Conservation (phyloP, 2,113 vertebrate genomes). For the Colius striatus region DNA sequence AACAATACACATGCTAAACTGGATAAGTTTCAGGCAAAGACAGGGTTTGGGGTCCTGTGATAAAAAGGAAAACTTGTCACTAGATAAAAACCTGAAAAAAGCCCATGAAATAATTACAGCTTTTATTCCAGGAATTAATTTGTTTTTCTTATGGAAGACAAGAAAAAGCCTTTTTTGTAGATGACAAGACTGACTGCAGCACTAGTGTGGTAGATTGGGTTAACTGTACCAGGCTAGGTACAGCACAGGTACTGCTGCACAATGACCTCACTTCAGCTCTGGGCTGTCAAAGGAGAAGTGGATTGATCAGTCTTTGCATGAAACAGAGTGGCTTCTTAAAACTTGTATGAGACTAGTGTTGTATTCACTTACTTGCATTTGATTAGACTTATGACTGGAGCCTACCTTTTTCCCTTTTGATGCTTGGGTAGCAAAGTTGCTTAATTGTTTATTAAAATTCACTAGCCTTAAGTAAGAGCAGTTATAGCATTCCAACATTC, state of each 20-base stretch:
- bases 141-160: background rate
- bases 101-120: background rate
- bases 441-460: background rate
- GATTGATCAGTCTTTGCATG: background rate
- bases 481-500: background rate
- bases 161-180: background rate
- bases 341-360: background rate
- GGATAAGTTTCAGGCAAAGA: background rate
- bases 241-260: background rate
- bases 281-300: background rate
- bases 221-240: background rate
- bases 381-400: background rate
- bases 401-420: background rate
- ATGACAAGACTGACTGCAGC: background rate
- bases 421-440: accelerated
- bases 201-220: background rate
- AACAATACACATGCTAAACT: background rate
- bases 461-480: background rate
- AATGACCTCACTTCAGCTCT: background rate
- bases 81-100: background rate
- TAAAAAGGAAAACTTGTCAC: background rate
- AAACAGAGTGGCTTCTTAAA: background rate
- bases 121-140: background rate
- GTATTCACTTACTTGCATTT: background rate
- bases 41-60: background rate